Conservation (phyloP, 2,888 invertebrate genomes). For the Polyommatus iphigenia region DNA sequence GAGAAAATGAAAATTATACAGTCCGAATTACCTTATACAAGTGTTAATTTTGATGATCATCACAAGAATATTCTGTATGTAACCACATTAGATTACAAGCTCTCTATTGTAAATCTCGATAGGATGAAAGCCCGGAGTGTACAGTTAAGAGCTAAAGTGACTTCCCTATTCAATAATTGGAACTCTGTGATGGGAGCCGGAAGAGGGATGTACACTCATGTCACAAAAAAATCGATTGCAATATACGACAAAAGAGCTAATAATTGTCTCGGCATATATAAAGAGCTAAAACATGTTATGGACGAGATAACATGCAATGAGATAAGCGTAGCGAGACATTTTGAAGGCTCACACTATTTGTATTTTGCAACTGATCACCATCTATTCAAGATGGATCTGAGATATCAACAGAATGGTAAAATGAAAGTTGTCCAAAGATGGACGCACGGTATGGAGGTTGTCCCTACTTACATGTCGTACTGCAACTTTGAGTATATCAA, state of each 20-base stretch:
- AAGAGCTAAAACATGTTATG: slow-evolving; percentile 50
- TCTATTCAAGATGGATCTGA: slow-evolving; percentile 62
- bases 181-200: slow-evolving; percentile 61
- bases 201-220: slow-evolving; percentile 57
- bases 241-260: slow-evolving; percentile 69
- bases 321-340: slow-evolving; percentile 58
- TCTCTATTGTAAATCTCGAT: slow-evolving; percentile 66
- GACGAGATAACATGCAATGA: slow-evolving; percentile 59
- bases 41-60: slow-evolving; percentile 64
- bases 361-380: slow-evolving; percentile 67
- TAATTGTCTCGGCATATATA: slow-evolving; percentile 51
- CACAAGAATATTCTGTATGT: slow-evolving; percentile 67
- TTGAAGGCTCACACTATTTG: slow-evolving; percentile 51
- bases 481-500: slow-evolving; percentile 59
- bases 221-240: slow-evolving; percentile 54
- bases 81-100: slow-evolving; percentile 55
- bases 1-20: slow-evolving; percentile 58
- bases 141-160: slow-evolving; percentile 51
- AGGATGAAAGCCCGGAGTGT: slow-evolving; percentile 58
- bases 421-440: slow-evolving; percentile 71
- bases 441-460: slow-evolving; percentile 78
- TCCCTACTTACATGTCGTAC: slow-evolving; percentile 67
- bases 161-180: slow-evolving; percentile 62
- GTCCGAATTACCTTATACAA: slow-evolving; percentile 61
- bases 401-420: slow-evolving; percentile 50